Evolutionary conservation across 2,113 vertebrate species (phyloP).

Genomic region (Gadus macrocephalus): DNA sequence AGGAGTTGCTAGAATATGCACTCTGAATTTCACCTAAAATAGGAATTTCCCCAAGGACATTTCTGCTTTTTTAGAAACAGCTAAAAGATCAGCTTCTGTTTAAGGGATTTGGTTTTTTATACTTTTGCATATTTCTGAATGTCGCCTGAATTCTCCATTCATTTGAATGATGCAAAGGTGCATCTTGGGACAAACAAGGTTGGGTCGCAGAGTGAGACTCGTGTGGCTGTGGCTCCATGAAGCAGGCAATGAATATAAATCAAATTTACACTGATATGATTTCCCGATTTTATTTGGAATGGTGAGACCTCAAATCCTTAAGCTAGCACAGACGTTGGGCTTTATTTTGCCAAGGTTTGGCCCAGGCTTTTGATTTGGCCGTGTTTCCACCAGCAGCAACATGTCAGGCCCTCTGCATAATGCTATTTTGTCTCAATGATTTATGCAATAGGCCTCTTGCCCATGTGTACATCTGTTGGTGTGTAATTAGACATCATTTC

Average conservation of each 20-base stretch:
- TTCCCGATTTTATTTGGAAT: too few relatives aligned
- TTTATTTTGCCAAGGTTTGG: not conserved
- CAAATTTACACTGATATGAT: too few relatives aligned
- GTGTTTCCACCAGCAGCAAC: not conserved
- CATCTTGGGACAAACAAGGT: too few relatives aligned
- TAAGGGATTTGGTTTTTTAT: not conserved
- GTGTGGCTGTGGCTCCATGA: too few relatives aligned
- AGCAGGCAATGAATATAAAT: too few relatives aligned
- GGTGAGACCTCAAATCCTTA: too few relatives aligned
- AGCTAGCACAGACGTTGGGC: too few relatives aligned
- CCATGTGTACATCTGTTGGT: conserved; percentile 53
- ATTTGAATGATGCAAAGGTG: too few relatives aligned
- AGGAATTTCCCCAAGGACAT: conserved; percentile 22
- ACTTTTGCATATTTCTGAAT: too few relatives aligned
- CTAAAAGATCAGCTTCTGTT: conserved; percentile 5
- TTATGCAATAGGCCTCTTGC: conserved; percentile 48
- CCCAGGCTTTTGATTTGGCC: not conserved
- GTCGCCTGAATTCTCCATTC: too few relatives aligned
- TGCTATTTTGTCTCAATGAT: conserved; percentile 43
- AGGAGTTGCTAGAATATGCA: conserved; percentile 1
- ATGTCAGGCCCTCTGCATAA: conserved; percentile 13
- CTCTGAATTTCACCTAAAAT: not conserved
- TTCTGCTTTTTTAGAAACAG: conserved; percentile 24
- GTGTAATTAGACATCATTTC: conserved; percentile 63
- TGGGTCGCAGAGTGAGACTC: too few relatives aligned